Evolutionary conservation across 2,113 vertebrate species (phyloP), one percentile per base, ranked within the genome.

Genomic region (Periophthalmodon schlosseri): DNA sequence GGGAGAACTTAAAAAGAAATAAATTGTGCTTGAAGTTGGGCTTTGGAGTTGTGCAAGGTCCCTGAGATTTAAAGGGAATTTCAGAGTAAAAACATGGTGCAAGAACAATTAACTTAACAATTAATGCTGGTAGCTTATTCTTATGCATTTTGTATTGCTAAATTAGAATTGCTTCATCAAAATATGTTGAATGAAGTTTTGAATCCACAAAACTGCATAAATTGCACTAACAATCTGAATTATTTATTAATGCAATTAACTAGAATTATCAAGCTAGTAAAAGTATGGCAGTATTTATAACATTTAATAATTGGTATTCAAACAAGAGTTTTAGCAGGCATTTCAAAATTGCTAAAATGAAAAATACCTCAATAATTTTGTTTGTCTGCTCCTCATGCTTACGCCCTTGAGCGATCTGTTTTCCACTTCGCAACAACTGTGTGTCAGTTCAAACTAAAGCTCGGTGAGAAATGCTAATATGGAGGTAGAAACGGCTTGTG

Each of bases 391-490:
- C 44, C 50, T 68, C 50, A 20, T 72, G 50, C 56, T 58, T 69
- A 39, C 70, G 49, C 70, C 70, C 63, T 76, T 84, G 58, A 74
- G 71, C 71, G 56, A 72, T 61, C 73, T 33, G 44, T 69, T 54
- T 75, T 60, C 65, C 36, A 33, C 39, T 68, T 46, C 77, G 68
- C 61, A 39, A 65, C 49, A 81, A 71, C 75, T 61, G 75, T 70
- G 33, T 71, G 80, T 80, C 65, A 69, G 36, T 76, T 80, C 74
- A 85, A 86, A 84, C 73, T 36, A 63, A 58, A 73, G 73, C 64
- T 74, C 56, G 68, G 15, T 60, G 70, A 78, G 80, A 82, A 78
- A 86, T 80, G 76, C 68, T 81, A 78, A 84, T 81, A 57, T 36
- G 34, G 18, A 58, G 60, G 78, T 60, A 80, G 52, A 36, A 73